phyloP scores from a whole-genome alignment of 1,140 invertebrate genomes.

The Oppia nitens region DNA sequence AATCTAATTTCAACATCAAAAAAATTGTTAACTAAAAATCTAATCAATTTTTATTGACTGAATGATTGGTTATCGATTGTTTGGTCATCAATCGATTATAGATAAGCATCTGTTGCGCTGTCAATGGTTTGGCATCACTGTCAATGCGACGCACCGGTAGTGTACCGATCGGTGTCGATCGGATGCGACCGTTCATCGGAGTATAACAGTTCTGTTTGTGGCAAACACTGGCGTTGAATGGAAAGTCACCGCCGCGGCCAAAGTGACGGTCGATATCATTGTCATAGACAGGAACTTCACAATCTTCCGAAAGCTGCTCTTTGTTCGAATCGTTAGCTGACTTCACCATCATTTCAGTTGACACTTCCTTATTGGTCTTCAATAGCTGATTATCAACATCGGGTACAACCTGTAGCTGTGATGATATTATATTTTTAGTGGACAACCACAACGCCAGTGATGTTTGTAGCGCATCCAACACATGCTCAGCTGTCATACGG shows the following conservation, averaged over 20 bases:
- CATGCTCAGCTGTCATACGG: conserved; percentile 40
- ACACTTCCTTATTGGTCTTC: conserved; percentile 10
- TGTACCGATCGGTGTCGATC: neutral
- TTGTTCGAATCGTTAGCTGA: neutral
- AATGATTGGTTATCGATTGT: neutral
- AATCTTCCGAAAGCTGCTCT: neutral
- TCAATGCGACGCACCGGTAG: conserved; percentile 17
- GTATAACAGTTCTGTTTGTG: neutral
- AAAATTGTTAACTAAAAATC: no score
- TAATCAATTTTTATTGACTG: no score
- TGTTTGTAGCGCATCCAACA: conserved; percentile 34
- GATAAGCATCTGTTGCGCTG: conserved; percentile 14
- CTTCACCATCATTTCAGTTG: neutral
- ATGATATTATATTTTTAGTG: conserved; percentile 19
- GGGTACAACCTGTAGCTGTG: conserved; percentile 25
- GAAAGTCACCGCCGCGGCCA: no score
- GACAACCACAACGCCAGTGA: conserved; percentile 34
- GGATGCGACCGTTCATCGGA: no score
- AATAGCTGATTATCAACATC: conserved; percentile 22
- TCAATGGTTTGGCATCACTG: conserved; percentile 21
- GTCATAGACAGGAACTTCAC: neutral
- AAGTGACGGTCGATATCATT: no score
- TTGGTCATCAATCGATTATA: neutral
- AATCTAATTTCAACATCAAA: no score
- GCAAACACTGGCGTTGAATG: no score